These are phyloP conservation scores for Mellilla xanthometata DNA, from an alignment of 2,888 invertebrate genomes.

Conservation along the genomic window DNA sequence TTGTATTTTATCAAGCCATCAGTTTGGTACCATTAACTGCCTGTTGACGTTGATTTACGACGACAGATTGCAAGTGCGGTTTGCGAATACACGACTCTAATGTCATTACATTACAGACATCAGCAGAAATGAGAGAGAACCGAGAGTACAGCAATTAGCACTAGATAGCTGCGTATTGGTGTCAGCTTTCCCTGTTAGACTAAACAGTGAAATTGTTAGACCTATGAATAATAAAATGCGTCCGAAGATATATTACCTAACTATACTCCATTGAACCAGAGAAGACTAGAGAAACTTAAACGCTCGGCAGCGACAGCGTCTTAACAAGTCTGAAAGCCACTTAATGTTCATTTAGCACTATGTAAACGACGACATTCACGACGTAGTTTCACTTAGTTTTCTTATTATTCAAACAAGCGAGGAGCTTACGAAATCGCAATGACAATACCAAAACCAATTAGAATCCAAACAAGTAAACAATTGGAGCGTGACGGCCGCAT, in stretches of 20 bases:
- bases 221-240: background rate
- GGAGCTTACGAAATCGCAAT: constrained; percentile 23
- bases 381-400: constrained; percentile 9
- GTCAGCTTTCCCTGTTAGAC: constrained; percentile 26
- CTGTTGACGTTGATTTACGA: constrained; percentile 40
- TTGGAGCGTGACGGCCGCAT: constrained; percentile 43
- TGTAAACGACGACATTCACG: background rate
- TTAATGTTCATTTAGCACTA: constrained; percentile 9
- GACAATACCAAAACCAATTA: constrained; percentile 38
- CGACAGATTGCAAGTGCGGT: constrained; percentile 37
- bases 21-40: constrained; percentile 31
- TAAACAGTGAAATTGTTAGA: constrained; percentile 21
- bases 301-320: background rate
- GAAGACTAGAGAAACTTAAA: constrained; percentile 16
- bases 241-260: constrained; percentile 2
- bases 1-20: constrained; percentile 40
- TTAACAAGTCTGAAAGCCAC: constrained; percentile 12
- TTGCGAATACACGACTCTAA: constrained; percentile 41
- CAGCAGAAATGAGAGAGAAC: constrained; percentile 35
- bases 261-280: background rate
- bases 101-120: constrained; percentile 28
- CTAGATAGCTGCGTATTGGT: constrained; percentile 24
- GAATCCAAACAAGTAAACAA: constrained; percentile 39
- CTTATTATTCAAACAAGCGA: constrained; percentile 4
- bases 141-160: constrained; percentile 39